A percentile compares a stretch with the other conserved stretches of the same genome.
These are phyloP conservation scores for Porites australiensis DNA, from an alignment of 64 coral and sea anemone genomes.

Conservation along the genomic window DNA sequence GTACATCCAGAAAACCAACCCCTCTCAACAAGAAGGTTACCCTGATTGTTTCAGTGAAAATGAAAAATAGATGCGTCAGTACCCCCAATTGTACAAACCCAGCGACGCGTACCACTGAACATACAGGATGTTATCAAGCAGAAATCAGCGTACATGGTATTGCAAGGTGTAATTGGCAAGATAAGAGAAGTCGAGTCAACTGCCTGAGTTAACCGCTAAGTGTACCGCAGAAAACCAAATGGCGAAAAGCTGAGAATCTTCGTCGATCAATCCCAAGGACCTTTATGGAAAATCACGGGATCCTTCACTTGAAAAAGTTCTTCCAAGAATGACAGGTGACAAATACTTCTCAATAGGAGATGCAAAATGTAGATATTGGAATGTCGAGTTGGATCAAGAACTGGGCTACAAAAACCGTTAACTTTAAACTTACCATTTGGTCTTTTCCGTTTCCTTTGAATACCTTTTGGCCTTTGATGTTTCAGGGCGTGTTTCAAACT, in stretches of 20 bases:
- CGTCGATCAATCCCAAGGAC: slow-evolving; percentile 62
- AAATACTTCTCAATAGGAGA: slow-evolving; percentile 66
- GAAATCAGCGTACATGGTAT: slow-evolving; percentile 33
- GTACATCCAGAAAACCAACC: not conserved
- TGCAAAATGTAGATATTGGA: slow-evolving; percentile 48
- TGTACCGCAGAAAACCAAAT: slow-evolving; percentile 71
- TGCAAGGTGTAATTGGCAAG: slow-evolving; percentile 30
- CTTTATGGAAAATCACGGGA: slow-evolving; percentile 65
- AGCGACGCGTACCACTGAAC: slow-evolving; percentile 36
- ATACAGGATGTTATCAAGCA: slow-evolving; percentile 48
- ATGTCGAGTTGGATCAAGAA: slow-evolving; percentile 43
- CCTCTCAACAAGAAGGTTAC: not conserved
- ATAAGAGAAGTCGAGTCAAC: slow-evolving; percentile 70
- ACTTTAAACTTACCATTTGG: slow-evolving; percentile 46
- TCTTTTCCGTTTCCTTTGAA: slow-evolving; percentile 25
- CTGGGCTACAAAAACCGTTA: slow-evolving; percentile 11
- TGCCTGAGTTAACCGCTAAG: slow-evolving; percentile 69
- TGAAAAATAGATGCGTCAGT: slow-evolving; percentile 52
- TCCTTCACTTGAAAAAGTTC: slow-evolving; percentile 47
- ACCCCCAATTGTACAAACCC: slow-evolving; percentile 33
- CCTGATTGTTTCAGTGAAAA: slow-evolving; percentile 38
- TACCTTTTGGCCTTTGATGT: slow-evolving; percentile 70
- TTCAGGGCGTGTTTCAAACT: slow-evolving; percentile 63
- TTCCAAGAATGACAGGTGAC: slow-evolving; percentile 66
- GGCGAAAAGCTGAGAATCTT: slow-evolving; percentile 48